Percentiles rank a stretch among this genome's conserved stretches.
Evolutionary conservation across 2,888 invertebrate genomes (phyloP).

Genomic region (Harpagoxenus sublaevis): DNA sequence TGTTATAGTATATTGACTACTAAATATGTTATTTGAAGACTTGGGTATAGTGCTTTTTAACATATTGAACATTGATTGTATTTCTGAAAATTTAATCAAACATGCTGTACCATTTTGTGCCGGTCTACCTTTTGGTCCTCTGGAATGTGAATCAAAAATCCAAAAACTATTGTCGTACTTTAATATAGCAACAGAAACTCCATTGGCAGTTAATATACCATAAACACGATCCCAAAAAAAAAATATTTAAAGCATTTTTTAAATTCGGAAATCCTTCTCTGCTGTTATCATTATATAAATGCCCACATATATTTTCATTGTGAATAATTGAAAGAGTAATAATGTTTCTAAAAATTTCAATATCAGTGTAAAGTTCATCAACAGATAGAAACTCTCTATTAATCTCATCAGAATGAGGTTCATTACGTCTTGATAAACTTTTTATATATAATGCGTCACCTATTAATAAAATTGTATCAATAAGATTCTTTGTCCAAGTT

Average conservation of each 20-base stretch:
- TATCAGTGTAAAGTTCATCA: neutral
- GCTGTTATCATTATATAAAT: constrained; percentile 10
- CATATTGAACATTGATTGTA: neutral
- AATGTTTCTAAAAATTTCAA: constrained; percentile 7
- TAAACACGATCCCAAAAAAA: neutral
- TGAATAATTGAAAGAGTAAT: neutral
- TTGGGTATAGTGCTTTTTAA: neutral
- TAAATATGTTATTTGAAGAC: neutral
- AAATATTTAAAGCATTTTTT: neutral
- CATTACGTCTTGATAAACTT: neutral
- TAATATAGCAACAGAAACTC: constrained; percentile 10
- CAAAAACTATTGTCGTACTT: neutral
- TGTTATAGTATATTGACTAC: neutral
- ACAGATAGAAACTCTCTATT: neutral
- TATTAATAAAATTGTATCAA: neutral
- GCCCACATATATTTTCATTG: neutral
- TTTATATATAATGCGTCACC: neutral
- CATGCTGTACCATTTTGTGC: neutral
- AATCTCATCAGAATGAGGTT: neutral
- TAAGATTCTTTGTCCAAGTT: constrained; percentile 9
- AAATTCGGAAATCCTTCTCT: constrained; percentile 1
- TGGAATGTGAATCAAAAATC: neutral
- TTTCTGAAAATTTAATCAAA: neutral
- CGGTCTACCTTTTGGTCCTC: neutral
- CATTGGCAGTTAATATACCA: neutral